Conservation (phyloP, 2,888 invertebrate genomes). For the Dascillus cervinus region DNA sequence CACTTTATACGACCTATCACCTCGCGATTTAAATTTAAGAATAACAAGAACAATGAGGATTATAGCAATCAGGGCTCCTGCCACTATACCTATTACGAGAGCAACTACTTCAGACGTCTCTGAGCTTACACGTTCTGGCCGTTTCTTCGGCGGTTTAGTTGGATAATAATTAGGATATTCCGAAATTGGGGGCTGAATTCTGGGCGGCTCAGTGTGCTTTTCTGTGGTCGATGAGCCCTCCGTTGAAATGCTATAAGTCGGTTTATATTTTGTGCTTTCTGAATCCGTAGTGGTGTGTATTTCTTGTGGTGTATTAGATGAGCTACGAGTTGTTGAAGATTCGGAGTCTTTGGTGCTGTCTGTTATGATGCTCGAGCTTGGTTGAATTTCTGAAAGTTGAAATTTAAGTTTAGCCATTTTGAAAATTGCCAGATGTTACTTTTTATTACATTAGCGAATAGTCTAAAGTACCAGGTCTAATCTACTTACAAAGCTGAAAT, state of each 20-base stretch:
- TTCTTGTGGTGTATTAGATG: slow-evolving; percentile 25
- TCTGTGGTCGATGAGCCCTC: slow-evolving; percentile 20
- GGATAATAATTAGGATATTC: slow-evolving; percentile 36
- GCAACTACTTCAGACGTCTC: slow-evolving; percentile 68
- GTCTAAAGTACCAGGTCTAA: no score
- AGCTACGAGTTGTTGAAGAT: no score
- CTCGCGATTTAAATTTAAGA: slow-evolving; percentile 77
- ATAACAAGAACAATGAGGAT: slow-evolving; percentile 85
- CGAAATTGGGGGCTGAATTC: slow-evolving; percentile 31
- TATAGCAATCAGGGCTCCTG: slow-evolving; percentile 83
- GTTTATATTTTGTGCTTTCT: neutral
- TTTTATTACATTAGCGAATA: no score
- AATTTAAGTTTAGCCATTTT: no score
- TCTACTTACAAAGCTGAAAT: no score
- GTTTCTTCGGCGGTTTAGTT: slow-evolving; percentile 35
- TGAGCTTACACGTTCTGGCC: slow-evolving; percentile 51
- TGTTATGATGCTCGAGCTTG: no score
- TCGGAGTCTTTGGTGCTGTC: no score
- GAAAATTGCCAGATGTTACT: no score
- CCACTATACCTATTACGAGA: slow-evolving; percentile 81
- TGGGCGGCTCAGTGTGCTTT: slow-evolving; percentile 21
- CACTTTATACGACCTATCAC: slow-evolving; percentile 88
- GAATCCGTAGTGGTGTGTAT: slow-evolving; percentile 5
- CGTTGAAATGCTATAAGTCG: no score
- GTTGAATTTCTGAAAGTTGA: no score